These are phyloP conservation scores for Hemitrygon akajei DNA, from an alignment of 2,797 vertebrate genomes.

Conservation along the genomic window DNA sequence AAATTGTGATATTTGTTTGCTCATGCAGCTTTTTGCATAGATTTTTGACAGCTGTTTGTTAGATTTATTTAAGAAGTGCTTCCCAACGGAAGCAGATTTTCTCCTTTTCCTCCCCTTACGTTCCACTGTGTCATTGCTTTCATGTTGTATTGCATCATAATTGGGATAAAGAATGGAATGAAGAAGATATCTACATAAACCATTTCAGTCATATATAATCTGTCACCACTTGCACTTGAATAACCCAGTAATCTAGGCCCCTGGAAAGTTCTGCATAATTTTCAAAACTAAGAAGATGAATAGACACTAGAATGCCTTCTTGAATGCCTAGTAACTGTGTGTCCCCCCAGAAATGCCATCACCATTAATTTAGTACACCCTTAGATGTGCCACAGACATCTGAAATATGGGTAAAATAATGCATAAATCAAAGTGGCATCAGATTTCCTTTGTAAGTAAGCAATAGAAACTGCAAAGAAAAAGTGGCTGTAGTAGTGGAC, in stretches of 20 bases:
- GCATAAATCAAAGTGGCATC: not conserved
- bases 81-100: not conserved
- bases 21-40: not conserved
- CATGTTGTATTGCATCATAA: not conserved
- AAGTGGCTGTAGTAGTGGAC: too few relatives aligned
- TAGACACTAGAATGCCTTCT: not conserved
- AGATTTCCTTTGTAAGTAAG: not conserved
- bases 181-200: not conserved
- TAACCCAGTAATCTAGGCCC: not conserved
- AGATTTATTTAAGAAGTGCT: not conserved
- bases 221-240: not conserved
- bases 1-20: conserved; percentile 22
- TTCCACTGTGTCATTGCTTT: not conserved
- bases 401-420: not conserved
- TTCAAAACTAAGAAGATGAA: not conserved
- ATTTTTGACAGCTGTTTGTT: not conserved
- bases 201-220: not conserved
- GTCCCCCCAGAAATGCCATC: not conserved
- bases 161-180: not conserved
- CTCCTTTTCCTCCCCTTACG: not conserved
- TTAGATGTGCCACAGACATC: not conserved
- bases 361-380: too few relatives aligned
- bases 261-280: not conserved
- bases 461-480: not conserved
- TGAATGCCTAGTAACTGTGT: not conserved